Base-by-base conservation (phyloP, 2,888 invertebrate species). In the Caenorhabditis sp. region DNA sequence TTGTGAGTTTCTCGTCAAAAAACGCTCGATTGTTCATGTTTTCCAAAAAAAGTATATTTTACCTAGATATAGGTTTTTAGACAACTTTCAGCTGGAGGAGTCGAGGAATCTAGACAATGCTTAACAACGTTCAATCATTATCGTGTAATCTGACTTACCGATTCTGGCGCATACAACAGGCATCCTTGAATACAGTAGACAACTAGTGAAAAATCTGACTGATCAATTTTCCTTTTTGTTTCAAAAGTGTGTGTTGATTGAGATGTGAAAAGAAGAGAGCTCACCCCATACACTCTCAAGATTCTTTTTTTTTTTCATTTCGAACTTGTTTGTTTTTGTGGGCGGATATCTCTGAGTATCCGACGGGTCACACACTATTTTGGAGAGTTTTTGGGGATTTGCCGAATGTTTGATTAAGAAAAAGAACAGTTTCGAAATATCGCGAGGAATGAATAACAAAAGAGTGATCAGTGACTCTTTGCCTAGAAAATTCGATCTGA, bases 151-250 rank as follows among this genome's bases (percentile, higher is more conserved):
- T 22, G 12, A 76, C 75, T 66, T 38, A 76, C 75, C 68, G 51
- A 76, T 68, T 76, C 75, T 66, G 49, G 68, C 75, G 47, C 75
- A 76, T 28, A 68, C 58, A 14, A 76, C 59, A 16, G 75, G 68
- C 75, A 76, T 76, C 1, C n/a, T 66, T 16, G 41, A 41, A 56
- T 54, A 54, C 10, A 3, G 26, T 24, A 54, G 22, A n/a, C 8
- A 22, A 7, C 24, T 6, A 26, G 16, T 56, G n/a, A 8, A 24
- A 41, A 41, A 24, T 10, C 12, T 19, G 44, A 70, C 26, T 47
- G 58, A 70, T 31, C n/a, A 51, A n/a, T 5, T 51, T 56, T 41
- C 28, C 10, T 58, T 19, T 58, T 58, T 58, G 28, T 58, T 56
- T 47, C 58, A 70, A 10, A 58, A 58, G 31, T 54, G 38, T 41